Conservation (phyloP, 2,888 invertebrate genomes). For the Melieria omissa region DNA sequence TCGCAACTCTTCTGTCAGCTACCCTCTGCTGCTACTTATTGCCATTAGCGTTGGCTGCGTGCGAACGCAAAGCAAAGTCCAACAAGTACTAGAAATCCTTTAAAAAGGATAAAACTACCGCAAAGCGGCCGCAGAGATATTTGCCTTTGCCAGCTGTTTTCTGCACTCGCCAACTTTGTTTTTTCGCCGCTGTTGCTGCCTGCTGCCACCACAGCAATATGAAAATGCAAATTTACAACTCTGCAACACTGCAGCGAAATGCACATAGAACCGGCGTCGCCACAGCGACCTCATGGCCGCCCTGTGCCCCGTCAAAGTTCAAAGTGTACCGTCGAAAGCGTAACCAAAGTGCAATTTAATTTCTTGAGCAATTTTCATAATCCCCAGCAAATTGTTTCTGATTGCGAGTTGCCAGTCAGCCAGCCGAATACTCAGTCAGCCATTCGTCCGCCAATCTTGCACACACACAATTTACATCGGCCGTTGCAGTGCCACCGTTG, state of each 20-base stretch:
- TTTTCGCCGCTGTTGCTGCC: too few species aligned
- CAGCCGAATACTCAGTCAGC: neutral
- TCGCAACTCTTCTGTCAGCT: too few species aligned
- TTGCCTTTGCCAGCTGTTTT: too few species aligned
- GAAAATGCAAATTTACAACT: constrained; percentile 36
- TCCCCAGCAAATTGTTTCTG: constrained; percentile 62
- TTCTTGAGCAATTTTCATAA: constrained; percentile 63
- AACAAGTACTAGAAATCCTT: too few species aligned
- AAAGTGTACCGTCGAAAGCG: neutral
- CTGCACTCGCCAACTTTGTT: too few species aligned
- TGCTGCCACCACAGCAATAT: constrained; percentile 13
- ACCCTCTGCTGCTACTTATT: too few species aligned
- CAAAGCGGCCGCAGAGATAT: too few species aligned
- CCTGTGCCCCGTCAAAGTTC: too few species aligned
- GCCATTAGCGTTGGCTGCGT: too few species aligned
- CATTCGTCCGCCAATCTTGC: neutral
- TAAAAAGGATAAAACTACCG: too few species aligned
- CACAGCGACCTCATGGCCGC: too few species aligned
- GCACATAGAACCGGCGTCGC: neutral
- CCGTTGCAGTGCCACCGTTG: neutral
- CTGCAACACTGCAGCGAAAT: constrained; percentile 19
- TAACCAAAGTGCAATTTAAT: constrained; percentile 55
- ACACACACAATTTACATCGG: neutral
- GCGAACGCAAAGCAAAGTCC: too few species aligned
- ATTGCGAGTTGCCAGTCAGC: constrained; percentile 44